Evolutionary conservation across 1,140 invertebrate genomes (phyloP), one percentile per base, ranked within the genome.

Genomic region (Panagrolaimus sp.): DNA sequence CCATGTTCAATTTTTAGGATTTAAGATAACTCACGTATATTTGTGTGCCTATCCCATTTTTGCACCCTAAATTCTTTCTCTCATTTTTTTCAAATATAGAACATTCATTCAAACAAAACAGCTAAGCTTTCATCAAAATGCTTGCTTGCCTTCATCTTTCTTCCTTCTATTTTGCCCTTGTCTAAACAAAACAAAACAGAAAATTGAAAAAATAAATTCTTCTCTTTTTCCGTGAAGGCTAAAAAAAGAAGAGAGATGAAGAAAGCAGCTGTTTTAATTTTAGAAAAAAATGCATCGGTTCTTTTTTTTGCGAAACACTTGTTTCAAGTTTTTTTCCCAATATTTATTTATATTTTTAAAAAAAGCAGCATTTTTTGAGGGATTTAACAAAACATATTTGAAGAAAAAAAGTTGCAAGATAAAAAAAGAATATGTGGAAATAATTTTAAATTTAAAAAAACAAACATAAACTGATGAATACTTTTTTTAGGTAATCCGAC

Each of bases 401-500:
- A 20, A 57, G 5, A 20, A 13, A n/a, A n/a, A n/a, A n/a, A n/a
- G n/a, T n/a, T n/a, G 20, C 20, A n/a, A 13, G 27, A 57, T 8
- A 51, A 51, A 14, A 27, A 57, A 57, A 25, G n/a, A 57, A 20
- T 1, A 11, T n/a, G n/a, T n/a, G n/a, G n/a, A n/a, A 31, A 45
- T 5, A 65, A 46, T 42, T 64, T 44, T 63, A 25, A 5, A 63
- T 43, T 43, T 47, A 44, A 13, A n/a, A 13, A 57, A 57, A 16
- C n/a, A 57, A n/a, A 16, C n/a, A 57, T 57, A 25, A 20, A 31
- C 9, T 65, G 27, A 13, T n/a, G n/a, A 65, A 46, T 38, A 38
- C 42, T n/a, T 45, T 64, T 78, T 82, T 14, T 53, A 79, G 79
- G 79, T 81, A 23, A 81, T 81, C 68, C 70, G 76, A 47, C 69